Percentiles rank a stretch among this genome's conserved stretches.
phyloP scores from a whole-genome alignment of 2,113 vertebrate species.

The Hylia prasina region DNA sequence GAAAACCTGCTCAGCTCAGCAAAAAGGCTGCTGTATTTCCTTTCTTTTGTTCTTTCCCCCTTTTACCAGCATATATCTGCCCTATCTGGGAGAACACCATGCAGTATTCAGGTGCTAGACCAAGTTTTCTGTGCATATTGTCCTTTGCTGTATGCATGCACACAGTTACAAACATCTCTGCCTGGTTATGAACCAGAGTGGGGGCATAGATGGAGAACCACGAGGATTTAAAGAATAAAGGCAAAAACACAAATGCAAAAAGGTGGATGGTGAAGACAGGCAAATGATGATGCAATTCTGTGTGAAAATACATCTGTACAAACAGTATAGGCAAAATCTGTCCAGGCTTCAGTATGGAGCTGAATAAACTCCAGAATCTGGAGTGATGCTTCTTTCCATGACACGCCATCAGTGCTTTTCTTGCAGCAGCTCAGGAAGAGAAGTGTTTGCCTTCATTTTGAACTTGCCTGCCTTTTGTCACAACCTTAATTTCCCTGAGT shows the following conservation, averaged over 20 bases:
- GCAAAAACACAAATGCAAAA: neutral
- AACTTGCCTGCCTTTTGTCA: conserved; percentile 33
- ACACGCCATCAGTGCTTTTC: neutral
- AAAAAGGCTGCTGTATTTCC: neutral
- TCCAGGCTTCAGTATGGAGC: neutral
- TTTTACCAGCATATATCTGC: neutral
- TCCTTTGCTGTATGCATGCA: neutral
- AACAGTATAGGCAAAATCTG: neutral
- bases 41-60: neutral
- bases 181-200: neutral
- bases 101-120: neutral
- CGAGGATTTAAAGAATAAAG: neutral
- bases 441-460: neutral
- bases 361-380: neutral
- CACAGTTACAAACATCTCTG: neutral
- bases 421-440: neutral
- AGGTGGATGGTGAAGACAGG: neutral
- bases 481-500: neutral
- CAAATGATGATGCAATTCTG: neutral
- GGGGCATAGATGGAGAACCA: neutral
- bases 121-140: neutral
- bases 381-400: neutral
- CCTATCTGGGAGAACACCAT: neutral
- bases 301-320: neutral
- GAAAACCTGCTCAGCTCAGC: neutral